These are phyloP conservation scores for Thomomys bottae DNA, from an alignment of 2,113 vertebrate species.

Conservation along the genomic window DNA sequence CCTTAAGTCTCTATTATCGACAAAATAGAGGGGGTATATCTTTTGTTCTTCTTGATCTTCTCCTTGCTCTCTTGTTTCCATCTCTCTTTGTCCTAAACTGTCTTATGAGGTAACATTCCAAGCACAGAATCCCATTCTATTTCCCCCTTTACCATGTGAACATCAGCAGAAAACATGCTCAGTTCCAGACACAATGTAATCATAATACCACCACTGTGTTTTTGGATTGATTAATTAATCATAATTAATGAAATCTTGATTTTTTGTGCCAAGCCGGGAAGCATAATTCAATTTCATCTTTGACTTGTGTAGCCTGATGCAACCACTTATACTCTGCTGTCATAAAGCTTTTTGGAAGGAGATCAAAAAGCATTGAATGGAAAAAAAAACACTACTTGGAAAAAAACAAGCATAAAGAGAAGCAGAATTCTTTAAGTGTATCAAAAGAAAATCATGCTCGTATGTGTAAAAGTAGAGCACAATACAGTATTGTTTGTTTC, in stretches of 20 bases:
- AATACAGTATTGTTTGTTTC: slow-evolving; percentile 41
- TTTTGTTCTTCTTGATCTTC: slow-evolving; percentile 1
- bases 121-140: slow-evolving; percentile 21
- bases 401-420: slow-evolving; percentile 21
- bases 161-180: slow-evolving; percentile 67
- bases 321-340: slow-evolving; percentile 71
- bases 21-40: neutral
- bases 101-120: slow-evolving; percentile 19
- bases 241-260: slow-evolving; percentile 85
- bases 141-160: slow-evolving; percentile 51
- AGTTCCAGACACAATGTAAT: slow-evolving; percentile 70
- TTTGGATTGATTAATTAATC: slow-evolving; percentile 83
- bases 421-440: slow-evolving; percentile 42
- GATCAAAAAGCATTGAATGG: slow-evolving; percentile 65
- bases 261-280: slow-evolving; percentile 83
- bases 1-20: neutral
- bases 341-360: slow-evolving; percentile 68
- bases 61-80: slow-evolving; percentile 22
- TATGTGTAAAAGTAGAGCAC: slow-evolving; percentile 12
- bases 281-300: slow-evolving; percentile 77
- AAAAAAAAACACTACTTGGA: slow-evolving; percentile 28
- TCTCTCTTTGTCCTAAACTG: neutral
- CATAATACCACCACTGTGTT: slow-evolving; percentile 82
- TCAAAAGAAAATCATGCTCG: neutral
- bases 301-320: slow-evolving; percentile 77